Conservation (phyloP, 2,113 vertebrate species). For the Spheniscus mendiculus region DNA sequence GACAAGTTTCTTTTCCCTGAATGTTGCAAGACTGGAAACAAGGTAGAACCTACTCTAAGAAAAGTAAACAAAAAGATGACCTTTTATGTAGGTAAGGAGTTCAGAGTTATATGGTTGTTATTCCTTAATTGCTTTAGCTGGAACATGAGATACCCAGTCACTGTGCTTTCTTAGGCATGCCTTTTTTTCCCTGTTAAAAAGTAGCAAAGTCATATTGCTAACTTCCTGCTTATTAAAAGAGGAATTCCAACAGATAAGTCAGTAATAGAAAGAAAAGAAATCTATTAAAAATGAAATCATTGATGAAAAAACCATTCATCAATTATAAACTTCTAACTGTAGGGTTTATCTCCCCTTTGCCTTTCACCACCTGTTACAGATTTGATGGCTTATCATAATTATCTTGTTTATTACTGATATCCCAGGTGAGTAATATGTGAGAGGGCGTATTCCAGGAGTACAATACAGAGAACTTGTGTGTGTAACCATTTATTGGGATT, state of each 20-base stretch:
- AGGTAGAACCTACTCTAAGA: not conserved
- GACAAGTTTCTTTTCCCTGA: not conserved
- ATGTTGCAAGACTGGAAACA: not conserved
- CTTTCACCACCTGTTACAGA: slow-evolving; percentile 72
- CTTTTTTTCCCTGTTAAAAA: not conserved
- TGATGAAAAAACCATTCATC: slow-evolving; percentile 17
- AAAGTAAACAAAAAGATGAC: not conserved
- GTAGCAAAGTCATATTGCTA: not conserved
- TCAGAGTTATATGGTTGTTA: not conserved
- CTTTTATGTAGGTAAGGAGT: not conserved
- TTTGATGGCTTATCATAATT: slow-evolving; percentile 61
- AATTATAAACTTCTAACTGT: slow-evolving; percentile 19
- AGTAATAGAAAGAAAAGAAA: not conserved
- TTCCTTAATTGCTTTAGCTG: slow-evolving; percentile 1
- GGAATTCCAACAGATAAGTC: not conserved
- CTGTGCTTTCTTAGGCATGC: not conserved
- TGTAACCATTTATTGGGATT: slow-evolving; percentile 39
- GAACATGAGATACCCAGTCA: not conserved
- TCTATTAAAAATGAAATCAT: not conserved
- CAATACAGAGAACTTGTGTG: not conserved
- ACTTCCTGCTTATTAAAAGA: not conserved
- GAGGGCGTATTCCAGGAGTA: slow-evolving; percentile 26
- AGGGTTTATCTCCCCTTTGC: slow-evolving; percentile 58
- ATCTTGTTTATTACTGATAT: slow-evolving; percentile 58
- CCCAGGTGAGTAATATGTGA: slow-evolving; percentile 12